Evolutionary conservation across 1,140 invertebrate species (phyloP).

Genomic region (Leptoteleia sp.): DNA sequence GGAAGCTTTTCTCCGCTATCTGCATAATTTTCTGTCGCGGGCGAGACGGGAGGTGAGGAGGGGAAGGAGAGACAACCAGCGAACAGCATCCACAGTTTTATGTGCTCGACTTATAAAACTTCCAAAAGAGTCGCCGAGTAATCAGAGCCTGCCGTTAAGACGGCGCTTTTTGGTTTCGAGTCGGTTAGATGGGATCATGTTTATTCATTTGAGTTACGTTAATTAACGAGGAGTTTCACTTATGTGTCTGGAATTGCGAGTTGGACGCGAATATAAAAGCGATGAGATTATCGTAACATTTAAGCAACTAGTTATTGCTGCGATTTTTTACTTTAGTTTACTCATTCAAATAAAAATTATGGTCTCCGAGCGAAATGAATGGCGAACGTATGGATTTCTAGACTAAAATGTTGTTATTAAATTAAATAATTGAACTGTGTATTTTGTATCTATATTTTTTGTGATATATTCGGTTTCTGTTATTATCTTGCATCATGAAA

Average conservation of each 20-base stretch:
- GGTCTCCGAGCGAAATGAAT: no score
- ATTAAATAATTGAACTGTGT: no score
- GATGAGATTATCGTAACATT: no score
- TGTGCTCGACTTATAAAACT: constrained; percentile 78
- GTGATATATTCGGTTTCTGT: no score
- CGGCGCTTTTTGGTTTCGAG: constrained; percentile 34
- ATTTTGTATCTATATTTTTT: no score
- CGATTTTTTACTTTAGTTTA: no score
- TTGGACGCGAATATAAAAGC: background rate
- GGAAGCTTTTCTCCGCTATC: constrained; percentile 82
- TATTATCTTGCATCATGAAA: no score
- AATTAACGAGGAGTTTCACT: constrained; percentile 19
- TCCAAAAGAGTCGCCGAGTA: constrained; percentile 65
- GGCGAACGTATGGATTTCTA: no score
- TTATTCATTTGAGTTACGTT: constrained; percentile 27
- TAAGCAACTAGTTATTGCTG: no score
- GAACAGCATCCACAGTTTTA: constrained; percentile 69
- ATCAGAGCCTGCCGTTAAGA: constrained; percentile 63
- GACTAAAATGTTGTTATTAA: no score
- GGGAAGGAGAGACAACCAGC: constrained; percentile 29
- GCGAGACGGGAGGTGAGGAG: constrained; percentile 33
- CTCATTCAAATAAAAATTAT: no score
- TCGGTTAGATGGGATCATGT: constrained; percentile 15
- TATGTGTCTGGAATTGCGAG: background rate
- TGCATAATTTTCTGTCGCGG: constrained; percentile 80